phyloP scores from a whole-genome alignment of 2,113 vertebrate genomes.

The Micromys minutus region DNA sequence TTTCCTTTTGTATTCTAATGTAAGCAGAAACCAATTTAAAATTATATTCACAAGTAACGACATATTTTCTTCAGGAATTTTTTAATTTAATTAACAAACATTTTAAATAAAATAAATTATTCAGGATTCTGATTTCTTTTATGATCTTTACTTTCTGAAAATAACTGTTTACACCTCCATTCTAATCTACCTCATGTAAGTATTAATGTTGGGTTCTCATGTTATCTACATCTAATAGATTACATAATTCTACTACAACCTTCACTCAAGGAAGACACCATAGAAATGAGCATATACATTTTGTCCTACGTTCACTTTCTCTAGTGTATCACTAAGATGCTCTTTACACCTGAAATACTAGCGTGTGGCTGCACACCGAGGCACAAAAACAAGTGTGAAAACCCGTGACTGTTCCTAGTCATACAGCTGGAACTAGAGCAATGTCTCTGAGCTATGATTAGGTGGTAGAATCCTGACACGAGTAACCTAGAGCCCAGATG shows the following conservation, averaged over 20 bases:
- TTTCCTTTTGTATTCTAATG: not conserved
- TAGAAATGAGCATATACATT: not conserved
- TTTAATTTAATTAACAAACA: not conserved
- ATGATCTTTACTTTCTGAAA: not conserved
- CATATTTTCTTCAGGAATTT: not conserved
- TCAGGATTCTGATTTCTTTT: not conserved
- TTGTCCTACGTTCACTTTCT: not conserved
- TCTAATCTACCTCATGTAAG: not conserved
- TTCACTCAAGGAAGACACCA: not conserved
- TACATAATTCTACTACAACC: not conserved
- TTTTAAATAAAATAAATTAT: not conserved
- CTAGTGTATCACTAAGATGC: not conserved
- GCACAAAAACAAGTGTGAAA: not conserved
- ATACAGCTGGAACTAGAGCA: not conserved
- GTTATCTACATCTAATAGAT: not conserved
- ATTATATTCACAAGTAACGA: not conserved
- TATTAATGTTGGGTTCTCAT: not conserved
- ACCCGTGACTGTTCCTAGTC: not conserved
- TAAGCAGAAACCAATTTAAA: constrained; percentile 28
- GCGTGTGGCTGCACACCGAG: not conserved
- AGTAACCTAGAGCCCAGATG: not conserved
- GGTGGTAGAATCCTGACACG: not conserved
- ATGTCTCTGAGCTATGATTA: not conserved
- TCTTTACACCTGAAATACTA: not conserved
- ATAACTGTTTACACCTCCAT: not conserved